These are phyloP conservation scores for Hipparchia sbordonii DNA, from an alignment of 2,888 invertebrate species.

Conservation along the genomic window DNA sequence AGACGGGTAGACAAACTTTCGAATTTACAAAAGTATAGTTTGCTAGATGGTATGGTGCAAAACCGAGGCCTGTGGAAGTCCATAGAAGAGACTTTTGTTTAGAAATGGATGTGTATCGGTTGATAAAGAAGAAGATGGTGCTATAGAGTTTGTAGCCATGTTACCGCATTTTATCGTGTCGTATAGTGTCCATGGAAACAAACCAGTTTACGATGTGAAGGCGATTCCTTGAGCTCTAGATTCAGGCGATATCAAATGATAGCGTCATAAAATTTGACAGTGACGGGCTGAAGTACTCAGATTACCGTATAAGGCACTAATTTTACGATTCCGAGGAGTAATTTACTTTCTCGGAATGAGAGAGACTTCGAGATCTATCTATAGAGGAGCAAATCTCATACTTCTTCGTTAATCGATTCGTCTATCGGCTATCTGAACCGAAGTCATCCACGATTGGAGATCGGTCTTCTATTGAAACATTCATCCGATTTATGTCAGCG, in stretches of 20 bases:
- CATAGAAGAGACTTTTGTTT: too few species aligned
- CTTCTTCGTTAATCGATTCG: neutral
- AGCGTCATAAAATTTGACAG: constrained; percentile 76
- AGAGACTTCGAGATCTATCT: constrained; percentile 53
- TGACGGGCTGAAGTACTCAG: constrained; percentile 70
- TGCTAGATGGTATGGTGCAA: too few species aligned
- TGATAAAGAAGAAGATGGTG: too few species aligned
- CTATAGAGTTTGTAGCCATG: neutral
- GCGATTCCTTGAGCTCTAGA: constrained; percentile 43
- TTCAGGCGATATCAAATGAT: constrained; percentile 62
- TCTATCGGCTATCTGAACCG: too few species aligned
- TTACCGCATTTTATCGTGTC: neutral
- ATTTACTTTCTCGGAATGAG: constrained; percentile 78
- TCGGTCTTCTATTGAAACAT: too few species aligned
- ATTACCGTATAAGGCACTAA: constrained; percentile 75
- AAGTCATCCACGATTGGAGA: too few species aligned
- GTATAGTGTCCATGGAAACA: neutral
- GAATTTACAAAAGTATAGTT: too few species aligned
- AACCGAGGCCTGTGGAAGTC: too few species aligned
- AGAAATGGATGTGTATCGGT: too few species aligned
- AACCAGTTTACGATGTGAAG: constrained; percentile 39
- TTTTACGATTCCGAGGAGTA: constrained; percentile 73
- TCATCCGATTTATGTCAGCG: too few species aligned
- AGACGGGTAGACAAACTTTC: too few species aligned
- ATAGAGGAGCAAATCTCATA: neutral